These are phyloP conservation scores for Ptychochromis oligacanthus DNA, from an alignment of 2,113 vertebrate genomes.

Conservation along the genomic window DNA sequence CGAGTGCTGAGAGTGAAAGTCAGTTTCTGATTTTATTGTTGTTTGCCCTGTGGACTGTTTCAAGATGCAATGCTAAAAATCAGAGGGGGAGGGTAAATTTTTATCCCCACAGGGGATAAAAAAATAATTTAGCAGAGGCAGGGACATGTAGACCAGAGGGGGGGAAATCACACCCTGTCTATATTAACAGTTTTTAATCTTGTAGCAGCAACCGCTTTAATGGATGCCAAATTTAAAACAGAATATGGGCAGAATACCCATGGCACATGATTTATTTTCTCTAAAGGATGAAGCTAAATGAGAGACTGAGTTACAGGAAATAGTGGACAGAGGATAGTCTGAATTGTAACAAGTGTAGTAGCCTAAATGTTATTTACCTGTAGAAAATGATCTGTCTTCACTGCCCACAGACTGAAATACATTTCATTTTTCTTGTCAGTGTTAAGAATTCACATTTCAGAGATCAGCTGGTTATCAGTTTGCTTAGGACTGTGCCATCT, in stretches of 20 bases:
- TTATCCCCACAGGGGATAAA: no score
- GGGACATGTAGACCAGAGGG: no score
- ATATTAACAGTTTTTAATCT: conserved; percentile 17
- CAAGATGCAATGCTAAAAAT: not conserved
- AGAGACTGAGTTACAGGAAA: conserved; percentile 7
- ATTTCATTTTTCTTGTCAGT: no score
- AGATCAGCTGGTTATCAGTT: not conserved
- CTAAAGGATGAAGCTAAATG: conserved; percentile 11
- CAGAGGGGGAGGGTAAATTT: not conserved
- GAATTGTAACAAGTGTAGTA: conserved; percentile 14
- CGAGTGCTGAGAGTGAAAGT: not conserved
- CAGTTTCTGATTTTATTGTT: not conserved
- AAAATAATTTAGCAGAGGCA: no score
- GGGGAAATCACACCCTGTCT: conserved; percentile 3
- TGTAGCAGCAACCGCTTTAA: conserved; percentile 4
- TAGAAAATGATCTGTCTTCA: not conserved
- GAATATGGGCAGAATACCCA: conserved; percentile 7
- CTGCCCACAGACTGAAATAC: not conserved
- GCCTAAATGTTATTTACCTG: not conserved
- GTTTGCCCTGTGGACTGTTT: not conserved
- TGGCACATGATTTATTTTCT: conserved; percentile 5
- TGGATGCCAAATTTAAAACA: conserved; percentile 7
- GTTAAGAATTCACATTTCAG: not conserved
- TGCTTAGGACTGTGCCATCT: not conserved
- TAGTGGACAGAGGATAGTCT: conserved; percentile 9